Conservation (phyloP, 2,113 vertebrate species). For the Helogale parvula region DNA sequence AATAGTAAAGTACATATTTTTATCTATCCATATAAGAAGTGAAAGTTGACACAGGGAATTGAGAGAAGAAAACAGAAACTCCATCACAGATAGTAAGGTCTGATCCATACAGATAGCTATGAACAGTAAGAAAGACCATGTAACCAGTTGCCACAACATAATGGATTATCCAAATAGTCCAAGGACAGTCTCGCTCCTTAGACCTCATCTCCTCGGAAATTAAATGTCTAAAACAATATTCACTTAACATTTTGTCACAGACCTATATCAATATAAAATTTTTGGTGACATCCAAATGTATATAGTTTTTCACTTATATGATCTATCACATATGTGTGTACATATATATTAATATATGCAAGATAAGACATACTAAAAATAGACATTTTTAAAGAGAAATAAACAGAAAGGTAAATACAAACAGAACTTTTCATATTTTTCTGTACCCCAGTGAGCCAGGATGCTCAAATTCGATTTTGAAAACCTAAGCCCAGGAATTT, state of each 20-base stretch:
- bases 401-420: neutral
- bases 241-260: neutral
- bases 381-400: neutral
- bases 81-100: neutral
- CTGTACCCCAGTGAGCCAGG: neutral
- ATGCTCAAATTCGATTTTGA: neutral
- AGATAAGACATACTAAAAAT: neutral
- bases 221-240: neutral
- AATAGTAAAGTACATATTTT: neutral
- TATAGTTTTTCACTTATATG: neutral
- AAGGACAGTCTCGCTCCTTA: neutral
- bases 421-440: neutral
- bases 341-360: neutral
- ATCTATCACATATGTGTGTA: neutral
- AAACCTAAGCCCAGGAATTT: neutral
- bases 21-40: neutral
- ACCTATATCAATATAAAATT: neutral
- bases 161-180: neutral
- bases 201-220: neutral
- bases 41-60: neutral
- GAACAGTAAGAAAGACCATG: neutral
- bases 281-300: neutral
- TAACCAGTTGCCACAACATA: neutral
- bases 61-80: neutral
- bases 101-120: neutral